Percentiles rank a stretch among this genome's conserved stretches.
phyloP scores from a whole-genome alignment of 2,888 invertebrate species.

The Mayetiola destructor region DNA sequence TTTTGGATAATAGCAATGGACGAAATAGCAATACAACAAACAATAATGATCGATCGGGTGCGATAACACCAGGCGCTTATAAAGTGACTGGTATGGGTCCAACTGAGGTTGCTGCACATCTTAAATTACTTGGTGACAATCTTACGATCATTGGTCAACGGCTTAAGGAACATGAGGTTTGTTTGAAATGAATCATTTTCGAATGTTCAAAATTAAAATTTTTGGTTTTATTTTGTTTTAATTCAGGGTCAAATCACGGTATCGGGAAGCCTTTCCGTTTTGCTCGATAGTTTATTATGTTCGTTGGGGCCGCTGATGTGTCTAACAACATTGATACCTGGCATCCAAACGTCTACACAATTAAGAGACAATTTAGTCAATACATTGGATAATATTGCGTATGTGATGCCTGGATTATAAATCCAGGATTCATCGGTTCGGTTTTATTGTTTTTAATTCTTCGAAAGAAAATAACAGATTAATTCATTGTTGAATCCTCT shows the following conservation, averaged over 20 bases:
- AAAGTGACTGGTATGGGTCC: constrained; percentile 62
- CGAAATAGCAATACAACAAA: neutral
- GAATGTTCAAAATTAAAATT: neutral
- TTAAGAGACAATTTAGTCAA: constrained; percentile 41
- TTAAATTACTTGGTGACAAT: constrained; percentile 83
- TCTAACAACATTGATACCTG: constrained; percentile 69
- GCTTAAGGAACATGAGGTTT: constrained; percentile 72
- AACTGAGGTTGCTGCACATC: constrained; percentile 82
- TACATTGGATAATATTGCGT: constrained; percentile 86
- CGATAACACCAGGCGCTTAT: constrained; percentile 34
- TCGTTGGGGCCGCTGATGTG: constrained; percentile 79
- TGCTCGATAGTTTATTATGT: constrained; percentile 83
- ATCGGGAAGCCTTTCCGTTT: constrained; percentile 82
- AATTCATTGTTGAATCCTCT: too few species aligned
- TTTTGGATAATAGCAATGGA: constrained; percentile 18
- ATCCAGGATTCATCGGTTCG: neutral
- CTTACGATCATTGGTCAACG: constrained; percentile 85
- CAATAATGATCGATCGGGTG: neutral
- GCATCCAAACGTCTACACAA: constrained; percentile 48
- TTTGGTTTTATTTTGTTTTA: constrained; percentile 20
- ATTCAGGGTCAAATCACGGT: constrained; percentile 81
- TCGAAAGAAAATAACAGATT: too few species aligned
- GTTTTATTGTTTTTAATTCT: neutral
- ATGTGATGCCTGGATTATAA: constrained; percentile 76
- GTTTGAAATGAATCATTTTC: neutral